Evolutionary conservation across 2,113 vertebrate species (phyloP).

Genomic region (Hyperoodon ampullatus): DNA sequence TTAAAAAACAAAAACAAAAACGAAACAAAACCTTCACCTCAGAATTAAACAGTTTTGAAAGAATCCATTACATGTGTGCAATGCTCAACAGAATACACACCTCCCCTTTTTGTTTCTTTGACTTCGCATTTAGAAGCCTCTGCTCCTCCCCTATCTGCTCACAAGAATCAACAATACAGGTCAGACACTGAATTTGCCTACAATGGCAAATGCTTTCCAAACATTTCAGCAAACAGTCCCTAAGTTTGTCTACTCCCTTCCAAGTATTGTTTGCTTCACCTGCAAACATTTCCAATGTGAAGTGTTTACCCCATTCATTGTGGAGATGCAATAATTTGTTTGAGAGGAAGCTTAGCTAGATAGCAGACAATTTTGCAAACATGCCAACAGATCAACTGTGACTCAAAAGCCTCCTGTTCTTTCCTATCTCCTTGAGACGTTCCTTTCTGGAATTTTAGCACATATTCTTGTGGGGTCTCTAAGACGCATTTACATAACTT

Average conservation of each 20-base stretch:
- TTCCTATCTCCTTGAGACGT: neutral
- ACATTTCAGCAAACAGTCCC: slow-evolving; percentile 56
- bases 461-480: neutral
- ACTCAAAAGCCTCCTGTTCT: neutral
- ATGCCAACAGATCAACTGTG: neutral
- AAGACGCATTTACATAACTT: neutral
- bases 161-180: neutral
- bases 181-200: slow-evolving; percentile 61
- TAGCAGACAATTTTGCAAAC: slow-evolving; percentile 54
- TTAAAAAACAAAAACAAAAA: neutral
- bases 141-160: neutral
- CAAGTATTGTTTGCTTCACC: slow-evolving; percentile 50
- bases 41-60: slow-evolving; percentile 51
- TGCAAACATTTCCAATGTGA: slow-evolving; percentile 57
- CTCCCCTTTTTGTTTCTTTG: slow-evolving; percentile 22
- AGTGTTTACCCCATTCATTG: slow-evolving; percentile 35
- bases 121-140: neutral
- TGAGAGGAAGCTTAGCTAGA: slow-evolving; percentile 53
- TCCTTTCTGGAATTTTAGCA: neutral
- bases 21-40: slow-evolving; percentile 25
- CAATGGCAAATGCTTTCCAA: slow-evolving; percentile 48
- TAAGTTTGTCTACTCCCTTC: slow-evolving; percentile 34
- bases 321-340: slow-evolving; percentile 59
- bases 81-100: neutral
- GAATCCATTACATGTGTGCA: neutral